Conservation (phyloP, 2,113 vertebrate species). For the Atrichornis clamosus region DNA sequence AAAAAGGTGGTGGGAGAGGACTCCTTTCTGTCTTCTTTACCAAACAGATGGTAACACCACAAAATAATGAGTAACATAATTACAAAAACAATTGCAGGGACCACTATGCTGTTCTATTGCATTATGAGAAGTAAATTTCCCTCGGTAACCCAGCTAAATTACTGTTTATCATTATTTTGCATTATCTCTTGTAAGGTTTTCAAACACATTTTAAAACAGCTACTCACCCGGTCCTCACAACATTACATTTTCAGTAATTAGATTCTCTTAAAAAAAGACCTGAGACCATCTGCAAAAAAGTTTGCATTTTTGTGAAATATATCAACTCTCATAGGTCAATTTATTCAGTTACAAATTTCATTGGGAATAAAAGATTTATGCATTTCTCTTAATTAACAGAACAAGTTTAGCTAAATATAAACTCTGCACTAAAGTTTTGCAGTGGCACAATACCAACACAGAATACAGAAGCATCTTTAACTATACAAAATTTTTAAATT, state of each 20-base stretch:
- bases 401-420: conserved; percentile 81
- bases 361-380: conserved; percentile 82
- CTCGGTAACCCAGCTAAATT: neutral
- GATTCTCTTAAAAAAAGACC: neutral
- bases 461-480: conserved; percentile 79
- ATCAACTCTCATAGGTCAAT: conserved; percentile 75
- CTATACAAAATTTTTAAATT: conserved; percentile 81
- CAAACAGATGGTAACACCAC: neutral
- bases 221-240: neutral
- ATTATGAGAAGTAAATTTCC: neutral
- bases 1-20: neutral
- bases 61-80: fast-evolving
- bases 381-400: conserved; percentile 78
- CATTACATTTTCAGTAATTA: neutral
- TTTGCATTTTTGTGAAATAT: conserved; percentile 64
- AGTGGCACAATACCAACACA: conserved; percentile 76
- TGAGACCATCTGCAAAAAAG: conserved; percentile 26
- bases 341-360: conserved; percentile 79
- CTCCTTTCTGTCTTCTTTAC: neutral
- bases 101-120: fast-evolving
- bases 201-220: neutral
- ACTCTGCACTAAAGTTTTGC: conserved; percentile 78
- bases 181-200: neutral
- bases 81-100: neutral
- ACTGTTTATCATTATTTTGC: neutral